Conservation (phyloP, 2,113 vertebrate species). For the Lichenostomus cassidix region DNA sequence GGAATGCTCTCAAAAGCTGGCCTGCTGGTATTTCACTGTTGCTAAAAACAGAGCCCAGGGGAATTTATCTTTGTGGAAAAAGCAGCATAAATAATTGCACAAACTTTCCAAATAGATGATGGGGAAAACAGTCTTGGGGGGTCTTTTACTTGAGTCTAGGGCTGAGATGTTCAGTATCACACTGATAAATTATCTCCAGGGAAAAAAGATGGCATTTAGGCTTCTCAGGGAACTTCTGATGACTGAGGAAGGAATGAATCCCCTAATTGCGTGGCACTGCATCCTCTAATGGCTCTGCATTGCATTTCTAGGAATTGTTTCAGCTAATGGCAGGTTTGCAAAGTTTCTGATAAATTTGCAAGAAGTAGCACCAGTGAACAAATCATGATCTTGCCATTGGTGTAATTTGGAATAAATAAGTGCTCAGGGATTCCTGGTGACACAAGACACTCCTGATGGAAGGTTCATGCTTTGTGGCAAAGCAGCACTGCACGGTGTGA, state of each 20-base stretch:
- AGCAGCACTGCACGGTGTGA: rapidly evolving
- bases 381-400: not conserved
- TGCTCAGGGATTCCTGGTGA: not conserved
- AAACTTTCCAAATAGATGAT: not conserved
- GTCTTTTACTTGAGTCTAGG: not conserved
- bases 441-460: not conserved
- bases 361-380: not conserved
- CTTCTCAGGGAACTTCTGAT: not conserved
- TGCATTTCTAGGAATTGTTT: not conserved
- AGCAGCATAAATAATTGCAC: not conserved
- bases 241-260: not conserved
- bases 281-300: not conserved
- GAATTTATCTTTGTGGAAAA: not conserved
- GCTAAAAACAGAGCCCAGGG: not conserved
- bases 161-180: not conserved
- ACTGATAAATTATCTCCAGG: not conserved
- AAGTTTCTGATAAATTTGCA: not conserved
- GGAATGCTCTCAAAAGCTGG: not conserved
- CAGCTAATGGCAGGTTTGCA: not conserved
- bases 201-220: not conserved
- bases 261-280: not conserved
- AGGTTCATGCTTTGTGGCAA: not conserved
- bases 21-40: not conserved
- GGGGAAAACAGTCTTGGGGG: not conserved
- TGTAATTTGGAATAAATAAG: not conserved